phyloP scores from a whole-genome alignment of 2,888 invertebrate genomes.

The Apocheima hispidaria region DNA sequence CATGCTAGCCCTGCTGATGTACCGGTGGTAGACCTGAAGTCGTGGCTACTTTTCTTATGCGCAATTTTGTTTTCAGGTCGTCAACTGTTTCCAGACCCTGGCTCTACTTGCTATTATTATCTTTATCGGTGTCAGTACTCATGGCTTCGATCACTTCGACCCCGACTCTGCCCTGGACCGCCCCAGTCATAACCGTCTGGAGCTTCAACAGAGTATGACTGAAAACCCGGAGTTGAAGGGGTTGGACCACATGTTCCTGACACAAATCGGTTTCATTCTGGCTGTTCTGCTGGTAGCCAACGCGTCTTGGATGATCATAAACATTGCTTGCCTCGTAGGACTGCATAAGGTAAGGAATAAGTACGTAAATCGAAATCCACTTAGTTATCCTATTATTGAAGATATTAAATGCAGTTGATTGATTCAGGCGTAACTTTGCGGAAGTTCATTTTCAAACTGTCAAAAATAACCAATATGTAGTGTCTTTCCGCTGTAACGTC shows the following conservation, averaged over 20 bases:
- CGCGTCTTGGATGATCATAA: conserved; percentile 54
- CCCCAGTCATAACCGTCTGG: not conserved
- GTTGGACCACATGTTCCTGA: conserved; percentile 25
- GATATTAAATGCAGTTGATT: too few relatives aligned
- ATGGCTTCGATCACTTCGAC: conserved; percentile 56
- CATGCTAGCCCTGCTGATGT: too few relatives aligned
- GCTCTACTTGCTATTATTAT: conserved; percentile 45
- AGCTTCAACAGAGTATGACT: not conserved
- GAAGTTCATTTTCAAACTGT: too few relatives aligned
- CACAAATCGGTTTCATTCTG: conserved; percentile 48
- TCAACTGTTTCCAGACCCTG: conserved; percentile 53
- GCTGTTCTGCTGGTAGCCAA: conserved; percentile 50
- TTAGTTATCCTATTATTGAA: too few relatives aligned
- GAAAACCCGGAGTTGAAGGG: not conserved
- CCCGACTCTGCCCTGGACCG: not conserved
- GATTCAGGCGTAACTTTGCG: too few relatives aligned
- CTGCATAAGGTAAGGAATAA: conserved; percentile 55
- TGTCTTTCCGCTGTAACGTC: too few relatives aligned
- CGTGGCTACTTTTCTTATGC: too few relatives aligned
- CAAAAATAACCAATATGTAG: too few relatives aligned
- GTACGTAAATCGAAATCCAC: too few relatives aligned
- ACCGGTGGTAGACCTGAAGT: too few relatives aligned
- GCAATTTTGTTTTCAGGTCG: conserved; percentile 45
- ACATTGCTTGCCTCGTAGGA: conserved; percentile 59
- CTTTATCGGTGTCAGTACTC: conserved; percentile 49